Percentiles rank a stretch among this genome's conserved stretches.
Conservation (phyloP, 2,888 invertebrate genomes). For the Andrena marginata region DNA sequence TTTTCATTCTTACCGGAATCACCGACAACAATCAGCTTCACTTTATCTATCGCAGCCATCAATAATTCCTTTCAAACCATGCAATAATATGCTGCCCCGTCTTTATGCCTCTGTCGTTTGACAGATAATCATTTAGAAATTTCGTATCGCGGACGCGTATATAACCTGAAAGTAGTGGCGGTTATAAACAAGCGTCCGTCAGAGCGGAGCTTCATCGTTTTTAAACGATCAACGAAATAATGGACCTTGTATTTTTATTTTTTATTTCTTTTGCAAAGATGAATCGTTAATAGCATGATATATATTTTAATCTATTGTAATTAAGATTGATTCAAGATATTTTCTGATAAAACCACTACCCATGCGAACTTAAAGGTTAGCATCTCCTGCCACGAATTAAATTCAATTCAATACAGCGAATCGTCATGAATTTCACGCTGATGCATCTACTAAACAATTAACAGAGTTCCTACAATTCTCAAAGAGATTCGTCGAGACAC, state of each 20-base stretch:
- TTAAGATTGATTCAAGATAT: slow-evolving; percentile 18
- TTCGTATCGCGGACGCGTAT: slow-evolving; percentile 15
- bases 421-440: neutral
- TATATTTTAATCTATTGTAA: slow-evolving; percentile 31
- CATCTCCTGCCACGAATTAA: neutral
- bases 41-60: slow-evolving; percentile 95
- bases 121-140: slow-evolving; percentile 49
- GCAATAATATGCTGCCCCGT: slow-evolving; percentile 46
- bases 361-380: slow-evolving; percentile 54
- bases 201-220: slow-evolving; percentile 18
- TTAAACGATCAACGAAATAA: slow-evolving; percentile 39
- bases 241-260: slow-evolving; percentile 26
- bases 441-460: neutral
- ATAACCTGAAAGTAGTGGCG: slow-evolving; percentile 55
- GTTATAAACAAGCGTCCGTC: slow-evolving; percentile 58
- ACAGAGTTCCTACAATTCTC: neutral
- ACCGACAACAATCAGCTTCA: slow-evolving; percentile 95
- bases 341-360: slow-evolving; percentile 34
- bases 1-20: slow-evolving; percentile 90
- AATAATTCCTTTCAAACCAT: slow-evolving; percentile 65
- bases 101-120: slow-evolving; percentile 34
- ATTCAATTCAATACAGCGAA: neutral
- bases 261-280: slow-evolving; percentile 23
- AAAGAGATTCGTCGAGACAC: neutral
- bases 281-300: slow-evolving; percentile 15